These are phyloP conservation scores for Ctenomys sociabilis DNA, from an alignment of 2,113 vertebrate species.

Conservation along the genomic window DNA sequence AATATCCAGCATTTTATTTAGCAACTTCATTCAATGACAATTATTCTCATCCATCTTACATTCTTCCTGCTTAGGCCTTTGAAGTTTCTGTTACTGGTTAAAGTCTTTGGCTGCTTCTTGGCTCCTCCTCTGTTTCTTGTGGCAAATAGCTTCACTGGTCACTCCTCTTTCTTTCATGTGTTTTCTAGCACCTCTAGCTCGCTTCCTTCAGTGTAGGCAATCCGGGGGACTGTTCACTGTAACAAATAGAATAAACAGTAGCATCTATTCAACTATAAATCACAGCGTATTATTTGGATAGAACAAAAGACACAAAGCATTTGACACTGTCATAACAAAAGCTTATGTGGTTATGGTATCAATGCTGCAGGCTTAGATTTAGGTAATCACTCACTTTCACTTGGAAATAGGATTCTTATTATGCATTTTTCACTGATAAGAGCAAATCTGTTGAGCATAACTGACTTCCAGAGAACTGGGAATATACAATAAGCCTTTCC, in stretches of 20 bases:
- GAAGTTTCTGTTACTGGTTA: background rate
- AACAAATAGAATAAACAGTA: background rate
- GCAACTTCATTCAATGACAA: background rate
- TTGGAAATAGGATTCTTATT: background rate
- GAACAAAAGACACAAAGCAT: background rate
- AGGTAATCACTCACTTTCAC: background rate
- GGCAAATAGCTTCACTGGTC: background rate
- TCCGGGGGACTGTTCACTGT: background rate
- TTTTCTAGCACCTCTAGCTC: background rate
- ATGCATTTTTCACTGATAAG: background rate
- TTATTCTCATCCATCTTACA: background rate
- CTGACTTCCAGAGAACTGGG: background rate
- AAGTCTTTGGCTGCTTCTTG: background rate
- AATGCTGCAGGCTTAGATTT: accelerated
- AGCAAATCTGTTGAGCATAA: background rate
- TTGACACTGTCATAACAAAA: background rate
- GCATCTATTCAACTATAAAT: background rate
- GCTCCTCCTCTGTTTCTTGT: background rate
- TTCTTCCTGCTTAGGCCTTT: background rate
- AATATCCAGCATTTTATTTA: background rate
- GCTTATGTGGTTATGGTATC: background rate
- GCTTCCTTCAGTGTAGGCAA: background rate
- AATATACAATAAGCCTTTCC: background rate
- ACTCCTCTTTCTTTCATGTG: background rate
- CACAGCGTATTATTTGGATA: background rate